Evolutionary conservation across 2,113 vertebrate genomes (phyloP).

Genomic region (Himantopus leucocephalus): DNA sequence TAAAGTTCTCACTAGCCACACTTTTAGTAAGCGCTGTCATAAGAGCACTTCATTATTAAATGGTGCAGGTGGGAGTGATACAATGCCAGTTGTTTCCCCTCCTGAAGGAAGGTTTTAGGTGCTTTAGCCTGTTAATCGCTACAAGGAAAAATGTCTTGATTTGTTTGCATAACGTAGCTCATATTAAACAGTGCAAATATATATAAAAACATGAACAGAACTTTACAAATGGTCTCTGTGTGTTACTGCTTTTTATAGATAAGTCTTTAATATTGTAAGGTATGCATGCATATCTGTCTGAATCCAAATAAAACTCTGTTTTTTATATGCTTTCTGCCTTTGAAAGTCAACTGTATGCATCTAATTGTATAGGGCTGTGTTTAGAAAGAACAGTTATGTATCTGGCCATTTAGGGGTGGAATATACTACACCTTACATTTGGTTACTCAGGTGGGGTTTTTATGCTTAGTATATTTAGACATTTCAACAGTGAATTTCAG

Average conservation of each 20-base stretch:
- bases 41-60: fast-evolving
- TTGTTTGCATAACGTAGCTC: fast-evolving
- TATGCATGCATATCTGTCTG: fast-evolving
- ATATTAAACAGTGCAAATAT: not conserved
- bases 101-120: too few relatives aligned
- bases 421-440: too few relatives aligned
- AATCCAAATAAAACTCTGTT: fast-evolving
- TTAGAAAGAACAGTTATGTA: not conserved
- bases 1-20: fast-evolving
- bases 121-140: fast-evolving
- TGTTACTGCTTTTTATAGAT: not conserved
- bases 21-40: fast-evolving
- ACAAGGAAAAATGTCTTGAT: fast-evolving
- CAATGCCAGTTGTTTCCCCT: fast-evolving
- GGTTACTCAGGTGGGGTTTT: not conserved
- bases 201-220: fast-evolving
- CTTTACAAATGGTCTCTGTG: not conserved
- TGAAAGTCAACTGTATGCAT: not conserved
- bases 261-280: not conserved
- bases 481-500: not conserved
- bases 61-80: fast-evolving
- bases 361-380: not conserved
- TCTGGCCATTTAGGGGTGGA: too few relatives aligned
- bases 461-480: not conserved
- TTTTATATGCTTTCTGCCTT: not conserved